A percentile compares a stretch with the other conserved stretches of the same genome.
Evolutionary conservation across 2,797 vertebrate genomes (phyloP).

Genomic region (Serranus cabrilla): DNA sequence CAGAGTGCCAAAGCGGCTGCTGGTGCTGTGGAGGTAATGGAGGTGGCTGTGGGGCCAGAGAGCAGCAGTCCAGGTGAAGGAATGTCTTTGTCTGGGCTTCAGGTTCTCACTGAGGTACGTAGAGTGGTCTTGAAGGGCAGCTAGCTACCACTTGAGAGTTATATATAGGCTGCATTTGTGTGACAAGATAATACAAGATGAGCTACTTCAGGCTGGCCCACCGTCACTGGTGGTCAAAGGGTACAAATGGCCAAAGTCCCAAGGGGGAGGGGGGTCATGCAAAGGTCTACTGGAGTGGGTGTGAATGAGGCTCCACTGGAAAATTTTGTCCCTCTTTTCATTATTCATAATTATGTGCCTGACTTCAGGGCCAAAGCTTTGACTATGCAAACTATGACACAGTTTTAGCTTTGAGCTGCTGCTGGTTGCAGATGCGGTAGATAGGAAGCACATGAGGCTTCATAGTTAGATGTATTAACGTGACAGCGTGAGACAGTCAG

Average conservation of each 20-base stretch:
- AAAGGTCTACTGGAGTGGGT: too few species aligned
- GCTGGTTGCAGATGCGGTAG: constrained; percentile 15
- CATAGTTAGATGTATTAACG: not conserved
- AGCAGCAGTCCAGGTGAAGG: constrained; percentile 47
- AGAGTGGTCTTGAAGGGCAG: constrained; percentile 53
- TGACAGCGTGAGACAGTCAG: not conserved
- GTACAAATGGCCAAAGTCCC: too few species aligned
- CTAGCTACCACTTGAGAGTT: constrained; percentile 69
- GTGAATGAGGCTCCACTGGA: too few species aligned
- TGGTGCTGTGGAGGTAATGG: constrained; percentile 49
- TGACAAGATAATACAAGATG: constrained; percentile 67
- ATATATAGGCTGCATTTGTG: constrained; percentile 85
- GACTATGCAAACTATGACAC: constrained; percentile 45
- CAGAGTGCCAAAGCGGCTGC: constrained; percentile 38
- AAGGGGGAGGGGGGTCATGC: too few species aligned
- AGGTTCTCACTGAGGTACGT: constrained; percentile 77
- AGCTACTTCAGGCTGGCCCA: constrained; percentile 55
- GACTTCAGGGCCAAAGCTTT: constrained; percentile 65
- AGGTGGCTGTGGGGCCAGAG: constrained; percentile 46
- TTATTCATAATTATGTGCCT: too few species aligned
- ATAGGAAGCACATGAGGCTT: constrained; percentile 9
- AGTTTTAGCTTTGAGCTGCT: constrained; percentile 15
- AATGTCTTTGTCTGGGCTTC: constrained; percentile 46
- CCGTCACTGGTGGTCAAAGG: too few species aligned
- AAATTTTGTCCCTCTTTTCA: too few species aligned